phyloP scores from a whole-genome alignment of 2,113 vertebrate species.

The Rynchops niger region DNA sequence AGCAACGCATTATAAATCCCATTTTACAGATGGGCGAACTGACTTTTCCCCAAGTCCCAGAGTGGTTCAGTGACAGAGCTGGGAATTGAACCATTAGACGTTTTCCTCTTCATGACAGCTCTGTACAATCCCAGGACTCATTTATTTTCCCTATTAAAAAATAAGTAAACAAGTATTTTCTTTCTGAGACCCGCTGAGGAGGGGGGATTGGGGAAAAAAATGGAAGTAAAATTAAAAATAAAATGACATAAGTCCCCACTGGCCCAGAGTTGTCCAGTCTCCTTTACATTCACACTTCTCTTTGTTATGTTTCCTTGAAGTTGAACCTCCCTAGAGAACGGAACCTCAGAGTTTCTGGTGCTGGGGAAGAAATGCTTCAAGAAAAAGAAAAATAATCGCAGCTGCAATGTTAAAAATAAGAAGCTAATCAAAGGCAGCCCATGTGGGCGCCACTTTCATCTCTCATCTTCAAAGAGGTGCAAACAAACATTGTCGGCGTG shows the following conservation, averaged over 20 bases:
- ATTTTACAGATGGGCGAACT: constrained; percentile 69
- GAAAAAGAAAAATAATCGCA: constrained; percentile 74
- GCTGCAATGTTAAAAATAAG: constrained; percentile 89
- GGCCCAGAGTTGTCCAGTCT: constrained; percentile 59
- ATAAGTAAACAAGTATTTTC: constrained; percentile 68
- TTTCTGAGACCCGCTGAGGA: constrained; percentile 28
- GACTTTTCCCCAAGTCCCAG: constrained; percentile 60
- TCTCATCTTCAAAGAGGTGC: constrained; percentile 88
- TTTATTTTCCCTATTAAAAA: constrained; percentile 68
- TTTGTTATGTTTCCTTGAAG: constrained; percentile 74
- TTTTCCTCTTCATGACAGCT: constrained; percentile 58
- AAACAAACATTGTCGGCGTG: constrained; percentile 84
- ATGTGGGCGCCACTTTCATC: constrained; percentile 87
- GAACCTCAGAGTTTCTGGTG: constrained; percentile 65
- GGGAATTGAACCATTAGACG: constrained; percentile 63
- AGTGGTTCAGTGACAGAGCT: constrained; percentile 68
- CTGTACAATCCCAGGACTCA: constrained; percentile 59
- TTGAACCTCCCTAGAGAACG: constrained; percentile 61
- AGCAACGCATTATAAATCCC: constrained; percentile 64
- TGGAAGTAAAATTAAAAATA: constrained; percentile 73
- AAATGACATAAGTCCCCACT: constrained; percentile 60
- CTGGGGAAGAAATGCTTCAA: constrained; percentile 65
- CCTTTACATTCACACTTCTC: constrained; percentile 67
- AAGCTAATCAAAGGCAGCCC: constrained; percentile 91
- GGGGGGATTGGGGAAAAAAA: constrained; percentile 51